Conservation (phyloP, 2,113 vertebrate genomes). For the Hyperopisus bebe region DNA sequence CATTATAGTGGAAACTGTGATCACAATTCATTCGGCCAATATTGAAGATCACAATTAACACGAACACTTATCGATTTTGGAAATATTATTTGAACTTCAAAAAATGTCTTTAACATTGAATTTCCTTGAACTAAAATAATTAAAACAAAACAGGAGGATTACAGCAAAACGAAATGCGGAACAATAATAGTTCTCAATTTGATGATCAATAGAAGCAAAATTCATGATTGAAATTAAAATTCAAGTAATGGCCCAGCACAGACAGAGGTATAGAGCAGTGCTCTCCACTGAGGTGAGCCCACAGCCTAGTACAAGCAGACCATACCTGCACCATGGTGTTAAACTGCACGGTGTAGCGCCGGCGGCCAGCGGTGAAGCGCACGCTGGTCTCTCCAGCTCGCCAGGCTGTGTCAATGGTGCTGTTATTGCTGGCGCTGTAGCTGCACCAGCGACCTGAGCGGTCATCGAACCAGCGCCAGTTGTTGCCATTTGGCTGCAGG, state of each 20-base stretch:
- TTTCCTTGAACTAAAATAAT: not conserved
- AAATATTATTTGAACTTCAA: not conserved
- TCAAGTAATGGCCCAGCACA: not conserved
- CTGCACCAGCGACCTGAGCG: slow-evolving; percentile 91
- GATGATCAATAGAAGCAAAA: not conserved
- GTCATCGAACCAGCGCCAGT: slow-evolving; percentile 95
- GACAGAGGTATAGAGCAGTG: not conserved
- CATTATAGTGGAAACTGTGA: not conserved
- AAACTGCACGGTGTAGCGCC: slow-evolving; percentile 87
- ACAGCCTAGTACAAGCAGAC: not conserved
- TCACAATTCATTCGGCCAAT: not conserved
- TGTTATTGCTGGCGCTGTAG: slow-evolving; percentile 90
- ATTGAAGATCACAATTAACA: not conserved
- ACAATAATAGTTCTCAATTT: not conserved
- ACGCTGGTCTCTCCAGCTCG: slow-evolving; percentile 87
- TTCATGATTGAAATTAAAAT: not conserved
- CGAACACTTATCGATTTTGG: not conserved
- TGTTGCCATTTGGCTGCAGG: slow-evolving; percentile 84
- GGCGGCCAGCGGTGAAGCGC: slow-evolving; percentile 81
- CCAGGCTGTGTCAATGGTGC: slow-evolving; percentile 88
- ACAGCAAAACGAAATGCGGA: not conserved
- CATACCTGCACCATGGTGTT: slow-evolving; percentile 92
- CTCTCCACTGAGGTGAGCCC: not conserved
- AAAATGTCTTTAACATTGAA: not conserved
- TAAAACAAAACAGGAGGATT: not conserved